These are phyloP conservation scores for Acholoe squamosa DNA, from an alignment of 2,888 invertebrate species.

Conservation along the genomic window DNA sequence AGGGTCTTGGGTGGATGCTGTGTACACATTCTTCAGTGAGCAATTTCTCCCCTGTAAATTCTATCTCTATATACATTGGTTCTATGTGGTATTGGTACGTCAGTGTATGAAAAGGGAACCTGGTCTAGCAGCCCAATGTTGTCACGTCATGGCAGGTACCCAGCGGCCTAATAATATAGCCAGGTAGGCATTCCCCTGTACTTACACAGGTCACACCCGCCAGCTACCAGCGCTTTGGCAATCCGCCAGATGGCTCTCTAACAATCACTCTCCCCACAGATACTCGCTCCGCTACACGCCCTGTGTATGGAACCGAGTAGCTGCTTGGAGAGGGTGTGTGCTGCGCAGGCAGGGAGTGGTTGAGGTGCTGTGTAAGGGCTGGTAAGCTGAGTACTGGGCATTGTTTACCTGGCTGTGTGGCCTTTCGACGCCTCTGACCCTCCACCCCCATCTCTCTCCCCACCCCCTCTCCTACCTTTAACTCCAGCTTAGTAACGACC, in stretches of 20 bases:
- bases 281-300: not conserved
- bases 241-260: not conserved
- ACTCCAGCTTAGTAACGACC: not conserved
- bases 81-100: too few relatives aligned
- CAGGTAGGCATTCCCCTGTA: not conserved
- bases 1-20: too few relatives aligned
- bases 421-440: not conserved
- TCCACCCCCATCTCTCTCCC: not conserved
- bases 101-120: too few relatives aligned
- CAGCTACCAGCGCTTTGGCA: constrained; percentile 13
- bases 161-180: not conserved
- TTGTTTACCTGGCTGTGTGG: not conserved
- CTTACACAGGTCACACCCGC: not conserved
- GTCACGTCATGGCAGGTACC: constrained; percentile 14
- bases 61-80: too few relatives aligned
- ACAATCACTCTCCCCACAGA: not conserved
- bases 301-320: too few relatives aligned
- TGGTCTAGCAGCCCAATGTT: not conserved
- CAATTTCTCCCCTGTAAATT: too few relatives aligned
- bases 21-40: too few relatives aligned
- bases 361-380: not conserved
- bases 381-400: not conserved
- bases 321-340: not conserved
- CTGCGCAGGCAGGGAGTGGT: not conserved
- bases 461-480: too few relatives aligned